Evolutionary conservation across 2,113 vertebrate species (phyloP).

Genomic region (Carlito syrichta): DNA sequence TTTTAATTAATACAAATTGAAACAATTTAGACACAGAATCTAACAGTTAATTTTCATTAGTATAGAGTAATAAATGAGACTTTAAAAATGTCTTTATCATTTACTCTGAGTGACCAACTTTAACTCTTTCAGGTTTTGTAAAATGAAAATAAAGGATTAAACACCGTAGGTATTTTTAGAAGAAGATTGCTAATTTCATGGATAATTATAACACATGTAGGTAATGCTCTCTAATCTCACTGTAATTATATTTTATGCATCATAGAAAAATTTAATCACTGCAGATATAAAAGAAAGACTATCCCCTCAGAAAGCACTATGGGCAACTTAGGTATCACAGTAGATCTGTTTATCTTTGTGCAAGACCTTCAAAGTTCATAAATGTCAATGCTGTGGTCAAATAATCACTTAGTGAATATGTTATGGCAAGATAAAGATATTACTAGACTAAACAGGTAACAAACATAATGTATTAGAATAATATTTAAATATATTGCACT

Average conservation of each 20-base stretch:
- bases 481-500: not conserved
- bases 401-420: not conserved
- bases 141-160: not conserved
- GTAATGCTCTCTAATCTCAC: constrained; percentile 39
- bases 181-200: constrained; percentile 59
- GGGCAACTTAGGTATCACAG: not conserved
- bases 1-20: constrained; percentile 61
- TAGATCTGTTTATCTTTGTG: not conserved
- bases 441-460: not conserved
- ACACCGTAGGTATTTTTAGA: not conserved
- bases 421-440: not conserved
- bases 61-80: not conserved
- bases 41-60: constrained; percentile 28
- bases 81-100: not conserved
- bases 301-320: not conserved
- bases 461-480: not conserved
- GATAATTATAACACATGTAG: constrained; percentile 35
- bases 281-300: constrained; percentile 3
- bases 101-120: not conserved
- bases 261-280: constrained; percentile 61
- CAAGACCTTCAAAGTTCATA: not conserved
- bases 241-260: constrained; percentile 60
- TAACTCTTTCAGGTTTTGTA: not conserved
- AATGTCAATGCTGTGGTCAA: not conserved
- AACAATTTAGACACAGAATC: not conserved